Evolutionary conservation across 2,888 invertebrate genomes (phyloP).

Genomic region (Rhagonycha fulva): DNA sequence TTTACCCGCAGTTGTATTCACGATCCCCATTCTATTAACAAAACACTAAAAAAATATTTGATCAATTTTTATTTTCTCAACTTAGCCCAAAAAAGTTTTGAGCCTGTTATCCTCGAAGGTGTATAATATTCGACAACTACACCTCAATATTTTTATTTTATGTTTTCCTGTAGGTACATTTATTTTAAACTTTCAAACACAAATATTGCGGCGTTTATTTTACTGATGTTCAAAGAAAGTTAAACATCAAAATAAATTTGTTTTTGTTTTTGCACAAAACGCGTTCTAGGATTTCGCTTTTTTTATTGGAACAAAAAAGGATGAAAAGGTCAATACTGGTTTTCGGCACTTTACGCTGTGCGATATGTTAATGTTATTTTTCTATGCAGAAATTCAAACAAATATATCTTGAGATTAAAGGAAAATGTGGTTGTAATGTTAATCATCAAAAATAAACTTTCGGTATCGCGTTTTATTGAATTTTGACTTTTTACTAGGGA

Average conservation of each 20-base stretch:
- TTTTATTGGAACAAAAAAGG: background rate
- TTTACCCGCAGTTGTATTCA: background rate
- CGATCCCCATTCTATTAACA: background rate
- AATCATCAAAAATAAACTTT: no score
- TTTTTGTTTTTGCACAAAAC: background rate
- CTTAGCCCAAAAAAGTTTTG: background rate
- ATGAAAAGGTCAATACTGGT: background rate
- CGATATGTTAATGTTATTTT: background rate
- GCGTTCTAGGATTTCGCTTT: background rate
- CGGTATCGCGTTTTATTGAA: no score
- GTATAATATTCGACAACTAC: background rate
- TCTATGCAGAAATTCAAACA: no score
- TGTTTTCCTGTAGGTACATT: background rate
- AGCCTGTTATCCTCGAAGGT: background rate
- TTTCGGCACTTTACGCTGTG: background rate
- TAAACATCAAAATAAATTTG: background rate
- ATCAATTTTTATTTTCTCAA: background rate
- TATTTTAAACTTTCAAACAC: background rate
- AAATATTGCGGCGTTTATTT: background rate
- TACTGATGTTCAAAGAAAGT: background rate
- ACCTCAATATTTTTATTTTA: background rate
- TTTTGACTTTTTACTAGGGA: no score
- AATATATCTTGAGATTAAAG: no score
- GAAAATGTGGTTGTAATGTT: no score
- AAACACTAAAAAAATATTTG: background rate